Conservation (phyloP, 2,888 invertebrate species). For the Teleogryllus oceanicus region DNA sequence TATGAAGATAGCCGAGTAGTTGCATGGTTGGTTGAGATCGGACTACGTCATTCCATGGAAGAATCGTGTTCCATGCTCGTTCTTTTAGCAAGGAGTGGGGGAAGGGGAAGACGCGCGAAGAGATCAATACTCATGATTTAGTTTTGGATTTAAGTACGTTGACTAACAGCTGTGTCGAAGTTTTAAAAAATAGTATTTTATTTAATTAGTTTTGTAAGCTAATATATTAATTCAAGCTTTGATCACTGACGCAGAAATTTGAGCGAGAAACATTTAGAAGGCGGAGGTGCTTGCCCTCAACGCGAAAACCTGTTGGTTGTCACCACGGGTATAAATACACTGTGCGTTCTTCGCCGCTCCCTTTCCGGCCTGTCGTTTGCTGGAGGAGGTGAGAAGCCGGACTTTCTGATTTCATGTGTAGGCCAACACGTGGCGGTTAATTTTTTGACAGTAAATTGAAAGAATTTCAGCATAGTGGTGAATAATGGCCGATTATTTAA, state of each 20-base stretch:
- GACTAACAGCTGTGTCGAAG: too few species aligned
- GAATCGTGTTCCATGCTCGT: too few species aligned
- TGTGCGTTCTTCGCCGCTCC: neutral
- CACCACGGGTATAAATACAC: conserved; percentile 18
- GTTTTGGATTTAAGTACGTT: too few species aligned
- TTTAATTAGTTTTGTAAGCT: too few species aligned
- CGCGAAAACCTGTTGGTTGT: conserved; percentile 20
- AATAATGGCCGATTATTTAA: conserved; percentile 47
- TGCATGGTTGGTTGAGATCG: too few species aligned
- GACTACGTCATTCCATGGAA: too few species aligned
- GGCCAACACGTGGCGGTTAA: conserved; percentile 19
- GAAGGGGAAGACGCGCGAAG: too few species aligned
- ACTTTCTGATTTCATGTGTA: neutral
- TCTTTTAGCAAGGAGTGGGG: too few species aligned
- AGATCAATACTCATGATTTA: too few species aligned
- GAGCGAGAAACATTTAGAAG: conserved; percentile 6
- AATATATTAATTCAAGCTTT: too few species aligned
- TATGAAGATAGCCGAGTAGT: too few species aligned
- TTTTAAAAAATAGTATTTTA: too few species aligned
- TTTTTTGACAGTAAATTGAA: neutral
- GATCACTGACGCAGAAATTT: neutral
- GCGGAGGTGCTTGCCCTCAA: neutral
- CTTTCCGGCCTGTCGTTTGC: conserved; percentile 22
- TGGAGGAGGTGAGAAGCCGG: neutral
- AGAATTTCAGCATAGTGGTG: neutral